Evolutionary conservation across 2,113 vertebrate species (phyloP).

Genomic region (Percopsis transmontana): DNA sequence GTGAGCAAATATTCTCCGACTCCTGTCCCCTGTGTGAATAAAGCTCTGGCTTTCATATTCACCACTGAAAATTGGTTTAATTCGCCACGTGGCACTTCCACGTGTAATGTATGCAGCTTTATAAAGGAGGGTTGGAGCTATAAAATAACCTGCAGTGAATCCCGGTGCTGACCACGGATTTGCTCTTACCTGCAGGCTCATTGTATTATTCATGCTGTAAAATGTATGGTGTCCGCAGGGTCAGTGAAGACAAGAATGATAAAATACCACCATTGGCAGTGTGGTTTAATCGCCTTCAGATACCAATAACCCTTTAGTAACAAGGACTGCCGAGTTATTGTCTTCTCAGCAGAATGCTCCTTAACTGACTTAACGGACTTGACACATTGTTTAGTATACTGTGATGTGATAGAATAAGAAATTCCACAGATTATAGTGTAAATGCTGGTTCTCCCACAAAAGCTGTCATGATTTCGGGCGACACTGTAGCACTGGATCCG

Average conservation of each 20-base stretch:
- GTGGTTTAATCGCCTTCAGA: constrained; percentile 3
- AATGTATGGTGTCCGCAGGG: constrained; percentile 10
- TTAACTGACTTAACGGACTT: constrained; percentile 15
- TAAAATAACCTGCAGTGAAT: constrained; percentile 35
- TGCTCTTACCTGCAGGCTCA: not conserved
- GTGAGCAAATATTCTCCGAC: constrained; percentile 2
- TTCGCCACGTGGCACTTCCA: constrained; percentile 13
- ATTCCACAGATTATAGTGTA: constrained; percentile 32
- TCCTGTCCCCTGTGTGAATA: constrained; percentile 17
- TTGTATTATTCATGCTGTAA: constrained; percentile 27
- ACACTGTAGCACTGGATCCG: constrained; percentile 31
- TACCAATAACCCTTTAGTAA: constrained; percentile 7
- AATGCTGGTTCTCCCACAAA: constrained; percentile 28
- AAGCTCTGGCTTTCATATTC: constrained; percentile 10
- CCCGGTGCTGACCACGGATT: not conserved
- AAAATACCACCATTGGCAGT: constrained; percentile 13
- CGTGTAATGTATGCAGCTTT: not conserved
- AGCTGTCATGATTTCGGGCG: constrained; percentile 9
- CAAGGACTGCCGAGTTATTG: constrained; percentile 7
- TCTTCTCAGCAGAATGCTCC: constrained; percentile 19
- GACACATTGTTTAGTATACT: constrained; percentile 1
- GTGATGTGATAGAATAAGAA: constrained; percentile 24
- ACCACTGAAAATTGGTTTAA: constrained; percentile 9
- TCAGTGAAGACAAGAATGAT: constrained; percentile 20
- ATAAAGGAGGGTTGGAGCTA: not conserved